Base-by-base conservation (phyloP, 2,113 vertebrate genomes). In the Stigmatopora argus region DNA sequence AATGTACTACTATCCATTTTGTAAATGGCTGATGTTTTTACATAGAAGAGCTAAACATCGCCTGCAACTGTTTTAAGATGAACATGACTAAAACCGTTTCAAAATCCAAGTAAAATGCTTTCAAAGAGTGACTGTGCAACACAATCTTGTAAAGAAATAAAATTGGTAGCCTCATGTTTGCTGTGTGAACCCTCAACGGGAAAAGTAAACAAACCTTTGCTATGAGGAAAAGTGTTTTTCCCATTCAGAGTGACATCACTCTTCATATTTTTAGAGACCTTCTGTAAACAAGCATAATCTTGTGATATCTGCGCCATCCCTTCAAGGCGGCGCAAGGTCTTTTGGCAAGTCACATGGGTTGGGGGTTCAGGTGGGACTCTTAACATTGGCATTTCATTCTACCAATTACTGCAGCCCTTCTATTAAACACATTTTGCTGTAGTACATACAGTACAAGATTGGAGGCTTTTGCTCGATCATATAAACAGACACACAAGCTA, bases 391-490 rank as follows among this genome's bases (percentile, higher is more conserved):
- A 74, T 75, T 79, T 69, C 70, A 63, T 67, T 72, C 72, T 41
- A 52, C 62, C 3, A 1, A 56, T 34, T 26, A 69, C 76, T 80
- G 69, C 62, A 52, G 55, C 57, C 68, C 41, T 5, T 75, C 57
- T 74, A 65, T 68, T 73, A 61, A 63, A 70, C 78, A 73, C 64
- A 5, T 74, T 64, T 59, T 66, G 74, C 71, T 83, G 85, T 85
- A 86, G 70, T 79, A 70, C 73, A 44, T 66, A 63, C 64, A 73
- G 26, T 69, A 70, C 72, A 70, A 34, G 68, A 74, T 71, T 68
- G 76, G 48, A 59, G 69, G 66, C 79, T 75, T 55, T 71, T 63
- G 75, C 77, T 80, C 79, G 81, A 78, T 87, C 85, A 84, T 65
- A 72, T 63, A 23, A 19, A 34, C n/a, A 55, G 31, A 47, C 66